These are phyloP conservation scores for Pao palembangensis DNA, from an alignment of 2,113 vertebrate genomes.

Conservation along the genomic window DNA sequence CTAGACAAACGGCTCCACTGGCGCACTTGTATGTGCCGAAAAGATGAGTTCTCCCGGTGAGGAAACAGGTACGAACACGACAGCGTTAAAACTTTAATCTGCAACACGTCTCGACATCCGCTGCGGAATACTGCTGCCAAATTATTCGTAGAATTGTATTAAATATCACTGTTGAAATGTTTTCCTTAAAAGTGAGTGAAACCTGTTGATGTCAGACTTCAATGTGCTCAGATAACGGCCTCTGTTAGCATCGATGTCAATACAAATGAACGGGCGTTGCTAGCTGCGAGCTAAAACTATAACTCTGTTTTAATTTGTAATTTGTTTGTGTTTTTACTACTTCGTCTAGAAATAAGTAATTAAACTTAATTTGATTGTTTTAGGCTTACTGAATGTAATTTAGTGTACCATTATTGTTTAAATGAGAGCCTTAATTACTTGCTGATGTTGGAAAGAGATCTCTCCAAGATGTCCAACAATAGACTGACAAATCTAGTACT, in stretches of 20 bases:
- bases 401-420: no score
- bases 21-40: conserved; percentile 18
- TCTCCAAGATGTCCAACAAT: no score
- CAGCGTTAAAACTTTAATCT: conserved; percentile 7
- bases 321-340: no score
- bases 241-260: conserved; percentile 31
- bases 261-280: conserved; percentile 13
- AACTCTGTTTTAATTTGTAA: not conserved
- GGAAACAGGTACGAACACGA: conserved; percentile 44
- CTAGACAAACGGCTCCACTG: not conserved
- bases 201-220: conserved; percentile 17
- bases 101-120: not conserved
- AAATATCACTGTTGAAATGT: not conserved
- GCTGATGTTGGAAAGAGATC: no score
- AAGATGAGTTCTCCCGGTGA: conserved; percentile 46
- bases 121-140: not conserved
- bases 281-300: conserved; percentile 37
- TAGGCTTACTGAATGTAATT: no score
- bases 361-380: no score
- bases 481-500: no score
- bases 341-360: no score
- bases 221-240: conserved; percentile 4
- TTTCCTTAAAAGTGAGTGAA: not conserved
- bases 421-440: no score
- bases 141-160: not conserved